These are phyloP conservation scores for Bombus pascuorum DNA, from an alignment of 1,140 invertebrate genomes.

Conservation along the genomic window DNA sequence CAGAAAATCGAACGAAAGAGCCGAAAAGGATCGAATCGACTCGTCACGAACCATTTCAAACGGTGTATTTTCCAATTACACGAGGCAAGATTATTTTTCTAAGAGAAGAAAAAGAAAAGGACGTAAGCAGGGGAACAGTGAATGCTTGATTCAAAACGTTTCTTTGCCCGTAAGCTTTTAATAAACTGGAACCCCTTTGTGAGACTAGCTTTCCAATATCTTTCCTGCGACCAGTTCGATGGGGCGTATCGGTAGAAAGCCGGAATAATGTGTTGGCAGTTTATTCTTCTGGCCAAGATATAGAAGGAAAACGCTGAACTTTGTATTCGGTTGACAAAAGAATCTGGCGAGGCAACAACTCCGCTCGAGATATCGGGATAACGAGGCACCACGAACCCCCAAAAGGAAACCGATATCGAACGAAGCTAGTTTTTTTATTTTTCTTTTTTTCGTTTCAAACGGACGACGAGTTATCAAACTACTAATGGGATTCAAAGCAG, in stretches of 20 bases:
- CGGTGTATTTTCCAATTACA: neutral
- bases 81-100: neutral
- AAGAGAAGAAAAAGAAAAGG: neutral
- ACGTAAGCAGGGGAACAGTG: too few relatives aligned
- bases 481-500: conserved; percentile 23
- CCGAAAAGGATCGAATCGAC: too few relatives aligned
- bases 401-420: conserved; percentile 27
- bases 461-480: conserved; percentile 8
- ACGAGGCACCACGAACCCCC: neutral
- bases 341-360: neutral
- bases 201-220: neutral
- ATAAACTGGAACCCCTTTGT: neutral
- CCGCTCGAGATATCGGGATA: neutral
- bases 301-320: conserved; percentile 15
- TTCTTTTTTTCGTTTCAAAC: neutral
- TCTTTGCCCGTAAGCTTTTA: neutral
- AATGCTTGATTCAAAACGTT: neutral
- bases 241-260: neutral
- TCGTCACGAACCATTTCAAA: neutral
- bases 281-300: neutral
- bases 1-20: neutral
- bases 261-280: neutral
- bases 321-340: conserved; percentile 27
- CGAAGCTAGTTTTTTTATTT: neutral
- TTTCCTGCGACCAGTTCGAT: neutral